Evolutionary conservation across 2,113 vertebrate genomes (phyloP), one percentile per base, ranked within the genome.

Genomic region (Petrocephalus microphthalmus): DNA sequence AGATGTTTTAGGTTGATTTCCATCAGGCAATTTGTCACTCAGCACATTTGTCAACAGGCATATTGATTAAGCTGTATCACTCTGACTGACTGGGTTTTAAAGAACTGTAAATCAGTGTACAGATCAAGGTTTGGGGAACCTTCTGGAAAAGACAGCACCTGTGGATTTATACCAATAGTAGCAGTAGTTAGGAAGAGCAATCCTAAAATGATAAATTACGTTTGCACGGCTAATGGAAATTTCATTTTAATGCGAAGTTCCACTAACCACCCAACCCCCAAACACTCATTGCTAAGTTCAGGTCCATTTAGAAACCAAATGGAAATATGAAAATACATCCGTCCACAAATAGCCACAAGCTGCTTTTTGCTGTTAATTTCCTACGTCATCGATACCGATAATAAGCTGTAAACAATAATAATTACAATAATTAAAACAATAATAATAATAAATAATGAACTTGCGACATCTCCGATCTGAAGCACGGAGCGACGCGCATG

Each of bases 51-150:
- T 94, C 93, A 91, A 90, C 37, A 78, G 87, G 81, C 87, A 60
- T 92, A 95, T 94, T 92, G 94, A 95, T 94, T 94, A 90, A 94
- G 92, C 91, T 92, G 93, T 93, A 91, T 81, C 85, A 57, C 53
- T 53, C 87, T 94, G 92, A 94, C 94, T 93, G 94, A 92, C 93
- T 89, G 84, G 91, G 92, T 93, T 92, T 93, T 91, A 88, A 91
- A 89, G 89, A 89, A 91, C 87, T 87, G 91, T 92, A 89, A 89
- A 92, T 94, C 94, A 93, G 93, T 90, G 88, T 88, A 90, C 92
- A 89, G 88, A 92, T 94, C 94, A 93, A 93, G 90, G 89, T 87
- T 86, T 91, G 83, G 89, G 47, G 78, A 91, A 78, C 90, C 89
- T 87, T 89, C 82, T 45, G 91, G 90, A 78, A 93, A 88, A 89